These are phyloP conservation scores for Zaprionus lachaisei DNA, from an alignment of 1,140 invertebrate genomes.

Conservation along the genomic window DNA sequence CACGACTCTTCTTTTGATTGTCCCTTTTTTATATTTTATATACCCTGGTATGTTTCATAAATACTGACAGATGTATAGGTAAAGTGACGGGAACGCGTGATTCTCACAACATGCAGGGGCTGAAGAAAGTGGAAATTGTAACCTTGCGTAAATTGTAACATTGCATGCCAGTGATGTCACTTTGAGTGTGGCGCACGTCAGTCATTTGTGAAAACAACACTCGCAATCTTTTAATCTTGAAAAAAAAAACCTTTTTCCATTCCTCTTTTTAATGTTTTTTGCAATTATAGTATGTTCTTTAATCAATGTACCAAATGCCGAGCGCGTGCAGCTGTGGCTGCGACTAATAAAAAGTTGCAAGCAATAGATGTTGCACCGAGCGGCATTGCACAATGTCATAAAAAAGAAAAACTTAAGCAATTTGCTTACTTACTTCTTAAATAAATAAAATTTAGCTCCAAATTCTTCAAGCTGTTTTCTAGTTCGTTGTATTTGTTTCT, in stretches of 20 bases:
- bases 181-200: slow-evolving; percentile 40
- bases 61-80: background rate
- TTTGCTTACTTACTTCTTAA: background rate
- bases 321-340: slow-evolving; percentile 10
- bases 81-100: slow-evolving; percentile 24
- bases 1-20: slow-evolving; percentile 4
- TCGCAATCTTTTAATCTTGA: slow-evolving; percentile 11
- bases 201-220: slow-evolving; percentile 10
- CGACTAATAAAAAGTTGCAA: slow-evolving; percentile 5
- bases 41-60: background rate
- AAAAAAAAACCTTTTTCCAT: slow-evolving; percentile 4
- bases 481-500: background rate
- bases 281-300: slow-evolving; percentile 12
- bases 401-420: background rate
- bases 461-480: background rate
- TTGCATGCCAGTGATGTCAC: slow-evolving; percentile 56
- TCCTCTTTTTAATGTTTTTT: background rate
- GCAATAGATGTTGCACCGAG: background rate
- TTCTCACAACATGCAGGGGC: slow-evolving; percentile 24
- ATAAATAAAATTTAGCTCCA: background rate
- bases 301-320: background rate
- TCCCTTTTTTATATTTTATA: background rate
- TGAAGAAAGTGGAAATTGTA: slow-evolving; percentile 7
- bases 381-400: slow-evolving; percentile 26
- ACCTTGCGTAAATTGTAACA: slow-evolving; percentile 56